Base-by-base conservation (phyloP, 2,113 vertebrate species). In the Aplodontia rufa region DNA sequence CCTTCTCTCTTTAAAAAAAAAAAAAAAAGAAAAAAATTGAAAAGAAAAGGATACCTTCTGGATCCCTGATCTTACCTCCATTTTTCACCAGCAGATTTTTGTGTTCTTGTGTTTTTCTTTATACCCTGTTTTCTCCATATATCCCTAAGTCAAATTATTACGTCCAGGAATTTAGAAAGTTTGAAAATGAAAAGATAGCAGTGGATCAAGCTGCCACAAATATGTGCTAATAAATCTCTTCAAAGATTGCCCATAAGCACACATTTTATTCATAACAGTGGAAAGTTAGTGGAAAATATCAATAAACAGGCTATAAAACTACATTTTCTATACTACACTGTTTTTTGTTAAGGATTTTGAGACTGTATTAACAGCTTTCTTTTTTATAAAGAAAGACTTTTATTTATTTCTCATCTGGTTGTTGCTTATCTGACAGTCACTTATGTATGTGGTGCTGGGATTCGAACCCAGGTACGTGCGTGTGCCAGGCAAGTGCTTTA, bases 281-380 rank as follows among this genome's bases (percentile, higher is more conserved):
- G 26, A 32, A 97, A 62, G 58, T 11, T 79, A 69, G 66, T 87
- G 45, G 51, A 72, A 92, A 92, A 51, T 90, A 37, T 35, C 40
- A 28, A 49, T 71, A 83, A 69, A 32, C 1, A 55, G 51, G 9
- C 19, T 89, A 22, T 64, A 35, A 80, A 47, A 76, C 37, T 86
- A 55, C 16, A n/a, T 79, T 72, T 96, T 87, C 45, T 84, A 4
- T 11, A 49, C n/a, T 51, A 35, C 3, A 42, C 14, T 87, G 30
- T 87, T 85, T 90, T 69, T 62, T 75, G 40, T 87, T 90, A 76
- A 74, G 35, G 37, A 12, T 71, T 96, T 92, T 91, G 32, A 94
- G 47, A 53, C 20, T 42, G 0, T 76, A 79, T 90, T 19, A 24
- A 32, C 69, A 71, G 1, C 79, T 66, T n/a, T n/a, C n/a, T n/a